Evolutionary conservation across 2,888 invertebrate species (phyloP), one percentile per base, ranked within the genome.

Genomic region (Diaperis boleti): DNA sequence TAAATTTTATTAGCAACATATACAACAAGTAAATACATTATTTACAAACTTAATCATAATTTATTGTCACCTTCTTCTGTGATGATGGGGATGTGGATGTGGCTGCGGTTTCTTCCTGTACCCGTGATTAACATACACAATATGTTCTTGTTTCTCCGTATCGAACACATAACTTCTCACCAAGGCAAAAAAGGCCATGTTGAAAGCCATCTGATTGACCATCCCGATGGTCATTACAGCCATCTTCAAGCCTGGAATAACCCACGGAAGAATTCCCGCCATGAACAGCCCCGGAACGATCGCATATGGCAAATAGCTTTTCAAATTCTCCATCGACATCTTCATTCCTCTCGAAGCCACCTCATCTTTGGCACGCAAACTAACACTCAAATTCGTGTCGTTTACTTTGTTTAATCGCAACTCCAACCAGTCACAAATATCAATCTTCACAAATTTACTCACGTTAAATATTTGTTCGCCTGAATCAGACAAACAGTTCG

Each of bases 131-230:
- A 85, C 76, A 68, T 88, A 87, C 13, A 87, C 77, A 0, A 87
- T 80, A 74, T 85, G 86, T 52, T 86, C 85, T 4, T 83, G 78
- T 60, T 84, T 83, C 42, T 78, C 79, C 10, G 72, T 72, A 60
- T 87, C 86, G 69, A 88, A 87, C 0, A 87, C 85, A 69, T 86
- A 86, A 69, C 86, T 85, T 65, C 87, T 81, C 1, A 88, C 77
- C 3, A 88, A 73, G 2, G 85, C 83, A 70, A 87, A 85, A 11
- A 87, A 76, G 0, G 89, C 88, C 0, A 88, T 86, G 17, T 84
- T 82, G 31, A 90, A 83, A 0, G 89, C 89, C 82, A 89, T 87
- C 69, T 89, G 88, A 76, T 90, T 90, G 42, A 90, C 79, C 77
- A 89, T 82, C 0, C 85, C 85, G 0, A 86, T 85, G 42, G 84